Evolutionary conservation across 2,797 vertebrate species (phyloP), one percentile per base, ranked within the genome.

Genomic region (Sus cebifrons): DNA sequence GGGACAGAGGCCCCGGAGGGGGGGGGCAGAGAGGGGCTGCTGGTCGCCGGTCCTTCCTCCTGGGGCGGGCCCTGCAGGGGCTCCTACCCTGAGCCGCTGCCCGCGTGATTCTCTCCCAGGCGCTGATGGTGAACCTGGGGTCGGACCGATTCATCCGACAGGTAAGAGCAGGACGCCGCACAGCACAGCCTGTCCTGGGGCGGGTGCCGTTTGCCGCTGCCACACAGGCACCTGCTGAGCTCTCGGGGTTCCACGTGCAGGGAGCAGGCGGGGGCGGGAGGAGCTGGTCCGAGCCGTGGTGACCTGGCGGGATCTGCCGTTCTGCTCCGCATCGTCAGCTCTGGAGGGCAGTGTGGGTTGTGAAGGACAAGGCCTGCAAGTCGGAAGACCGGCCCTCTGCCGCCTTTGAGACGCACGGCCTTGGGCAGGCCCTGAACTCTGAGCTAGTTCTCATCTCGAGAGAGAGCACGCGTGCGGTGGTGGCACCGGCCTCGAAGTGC

Each of bases 71-170:
- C 68, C 68, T 73, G 10, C 13, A 94, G 79, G 58, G 58, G 86
- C 56, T 67, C 95, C 68, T 12, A 89, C 40, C 79, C 77, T 67
- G 15, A 89, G 60, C 86, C 93, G 58, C 49, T 73, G 58, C 54
- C 12, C 81, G 82, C 77, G 89, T 88, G 78, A 89, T 97, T 97
- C 97, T 94, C 97, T 94, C 97, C 97, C 92, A 99, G 99, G 99
- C 99, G 96, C 98, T 99, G 98, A 99, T 99, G 99, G 99, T 99
- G 89, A 99, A 99, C 98, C 98, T 99, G 90, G 99, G 99, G 97
- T 99, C 99, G 6, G 99, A 99, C 98, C 99, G 99, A 97, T 99
- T 99, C 98, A 99, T 99, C 96, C 99, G 99, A 98, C 99, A 99
- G 99, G 99, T 99, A 98, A 99, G 93, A 68, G 77, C 23, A 65